Evolutionary conservation across 2,888 invertebrate species (phyloP).

Genomic region (Lithodes maja): DNA sequence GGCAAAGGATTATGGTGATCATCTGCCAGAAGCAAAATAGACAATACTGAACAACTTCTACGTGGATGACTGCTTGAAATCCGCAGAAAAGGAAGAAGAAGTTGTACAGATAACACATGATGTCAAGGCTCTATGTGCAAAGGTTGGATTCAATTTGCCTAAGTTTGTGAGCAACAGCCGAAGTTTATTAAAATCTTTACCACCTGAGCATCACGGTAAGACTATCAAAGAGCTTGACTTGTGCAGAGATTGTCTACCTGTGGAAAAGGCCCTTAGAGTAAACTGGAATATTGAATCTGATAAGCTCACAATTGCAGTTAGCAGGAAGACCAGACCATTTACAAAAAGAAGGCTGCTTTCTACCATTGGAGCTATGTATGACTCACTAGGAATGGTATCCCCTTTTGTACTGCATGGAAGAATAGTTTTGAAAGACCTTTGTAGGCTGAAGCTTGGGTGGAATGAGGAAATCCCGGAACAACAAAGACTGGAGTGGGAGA

Average conservation of each 20-base stretch:
- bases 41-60: too few species aligned
- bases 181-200: too few species aligned
- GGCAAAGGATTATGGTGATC: too few species aligned
- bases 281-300: background rate
- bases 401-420: background rate
- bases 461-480: background rate
- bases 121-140: too few species aligned
- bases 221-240: constrained; percentile 8
- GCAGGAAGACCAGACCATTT: background rate
- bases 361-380: background rate
- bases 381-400: background rate
- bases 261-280: background rate
- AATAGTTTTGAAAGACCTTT: background rate
- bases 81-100: too few species aligned
- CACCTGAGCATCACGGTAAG: background rate
- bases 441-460: background rate
- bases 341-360: constrained; percentile 5
- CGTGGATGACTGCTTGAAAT: too few species aligned
- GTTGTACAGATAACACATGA: too few species aligned
- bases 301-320: background rate
- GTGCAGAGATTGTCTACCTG: background rate
- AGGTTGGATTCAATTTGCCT: too few species aligned
- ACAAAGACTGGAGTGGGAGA: background rate
- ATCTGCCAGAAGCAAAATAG: too few species aligned
- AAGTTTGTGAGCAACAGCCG: too few species aligned